These are phyloP conservation scores for Drosophila seguyi DNA, from an alignment of 1,140 invertebrate species.

Conservation along the genomic window DNA sequence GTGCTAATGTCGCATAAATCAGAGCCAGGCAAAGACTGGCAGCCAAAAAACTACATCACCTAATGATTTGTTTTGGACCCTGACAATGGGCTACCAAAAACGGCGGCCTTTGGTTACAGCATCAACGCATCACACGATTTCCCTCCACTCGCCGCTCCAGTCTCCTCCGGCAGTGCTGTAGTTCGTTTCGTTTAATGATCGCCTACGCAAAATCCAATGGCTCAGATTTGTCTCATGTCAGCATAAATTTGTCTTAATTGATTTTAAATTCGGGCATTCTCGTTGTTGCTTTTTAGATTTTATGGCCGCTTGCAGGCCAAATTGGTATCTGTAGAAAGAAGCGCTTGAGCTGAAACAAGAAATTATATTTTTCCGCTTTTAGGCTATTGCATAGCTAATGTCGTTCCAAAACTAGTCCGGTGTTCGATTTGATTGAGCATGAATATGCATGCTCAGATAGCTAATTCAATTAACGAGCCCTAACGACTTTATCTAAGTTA, in stretches of 20 bases:
- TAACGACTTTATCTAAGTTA: conserved; percentile 62
- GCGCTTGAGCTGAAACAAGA: conserved; percentile 51
- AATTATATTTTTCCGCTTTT: conserved; percentile 65
- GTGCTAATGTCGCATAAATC: conserved; percentile 70
- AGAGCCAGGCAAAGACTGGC: conserved; percentile 41
- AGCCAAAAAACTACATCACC: conserved; percentile 53
- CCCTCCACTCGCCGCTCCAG: background rate
- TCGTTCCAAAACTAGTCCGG: conserved; percentile 22
- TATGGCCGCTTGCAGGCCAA: conserved; percentile 67
- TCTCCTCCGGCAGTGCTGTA: conserved; percentile 12
- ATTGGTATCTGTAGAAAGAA: conserved; percentile 48
- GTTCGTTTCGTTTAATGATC: conserved; percentile 63
- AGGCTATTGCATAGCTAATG: conserved; percentile 69
- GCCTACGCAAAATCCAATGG: conserved; percentile 68
- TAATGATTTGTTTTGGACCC: conserved; percentile 78
- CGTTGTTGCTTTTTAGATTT: conserved; percentile 45
- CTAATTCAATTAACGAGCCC: conserved; percentile 77
- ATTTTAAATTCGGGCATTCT: conserved; percentile 77
- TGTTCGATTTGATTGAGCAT: conserved; percentile 66
- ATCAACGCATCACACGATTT: conserved; percentile 12
- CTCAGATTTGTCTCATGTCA: conserved; percentile 78
- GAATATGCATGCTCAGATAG: conserved; percentile 76
- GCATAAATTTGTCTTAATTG: conserved; percentile 82
- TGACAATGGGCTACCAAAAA: conserved; percentile 61
- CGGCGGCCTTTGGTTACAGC: conserved; percentile 39